Conservation (phyloP, 2,797 vertebrate genomes). For the Poecilia velifera region DNA sequence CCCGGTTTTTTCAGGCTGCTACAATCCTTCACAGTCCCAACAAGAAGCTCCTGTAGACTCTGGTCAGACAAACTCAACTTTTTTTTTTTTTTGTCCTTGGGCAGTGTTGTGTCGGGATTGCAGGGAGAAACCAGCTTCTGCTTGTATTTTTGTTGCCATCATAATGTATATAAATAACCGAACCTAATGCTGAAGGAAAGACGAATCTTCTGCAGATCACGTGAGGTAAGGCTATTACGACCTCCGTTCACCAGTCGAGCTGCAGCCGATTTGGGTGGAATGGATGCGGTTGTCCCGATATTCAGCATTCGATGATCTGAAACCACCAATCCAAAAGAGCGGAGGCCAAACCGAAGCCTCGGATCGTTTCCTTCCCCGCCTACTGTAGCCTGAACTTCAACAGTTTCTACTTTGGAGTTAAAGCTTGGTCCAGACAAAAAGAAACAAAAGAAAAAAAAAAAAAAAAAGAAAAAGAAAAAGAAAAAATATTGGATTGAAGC, state of each 20-base stretch:
- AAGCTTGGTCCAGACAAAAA: constrained; percentile 54
- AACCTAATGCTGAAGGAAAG: constrained; percentile 17
- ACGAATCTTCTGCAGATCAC: constrained; percentile 16
- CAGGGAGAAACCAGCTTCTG: constrained; percentile 24
- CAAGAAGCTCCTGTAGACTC: constrained; percentile 29
- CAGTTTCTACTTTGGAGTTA: constrained; percentile 41
- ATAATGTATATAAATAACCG: constrained; percentile 15
- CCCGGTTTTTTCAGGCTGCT: constrained; percentile 6
- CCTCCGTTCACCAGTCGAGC: constrained; percentile 18
- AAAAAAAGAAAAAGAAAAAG: not conserved
- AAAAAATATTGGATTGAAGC: constrained; percentile 28
- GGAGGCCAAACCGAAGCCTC: constrained; percentile 17
- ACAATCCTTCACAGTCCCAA: constrained; percentile 34
- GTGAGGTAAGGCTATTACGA: constrained; percentile 8
- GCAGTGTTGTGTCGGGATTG: constrained; percentile 21
- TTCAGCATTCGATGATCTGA: constrained; percentile 25
- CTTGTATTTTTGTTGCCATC: constrained; percentile 7
- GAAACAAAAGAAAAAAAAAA: constrained; percentile 38
- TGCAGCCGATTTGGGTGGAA: constrained; percentile 29
- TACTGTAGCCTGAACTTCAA: constrained; percentile 29
- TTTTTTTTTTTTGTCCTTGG: constrained; percentile 6
- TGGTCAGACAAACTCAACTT: constrained; percentile 2
- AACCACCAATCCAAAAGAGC: constrained; percentile 28
- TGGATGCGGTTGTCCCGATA: constrained; percentile 17
- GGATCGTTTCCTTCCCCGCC: not conserved